These are phyloP conservation scores for Canis aureus DNA, from an alignment of 2,113 vertebrate genomes.

Conservation along the genomic window DNA sequence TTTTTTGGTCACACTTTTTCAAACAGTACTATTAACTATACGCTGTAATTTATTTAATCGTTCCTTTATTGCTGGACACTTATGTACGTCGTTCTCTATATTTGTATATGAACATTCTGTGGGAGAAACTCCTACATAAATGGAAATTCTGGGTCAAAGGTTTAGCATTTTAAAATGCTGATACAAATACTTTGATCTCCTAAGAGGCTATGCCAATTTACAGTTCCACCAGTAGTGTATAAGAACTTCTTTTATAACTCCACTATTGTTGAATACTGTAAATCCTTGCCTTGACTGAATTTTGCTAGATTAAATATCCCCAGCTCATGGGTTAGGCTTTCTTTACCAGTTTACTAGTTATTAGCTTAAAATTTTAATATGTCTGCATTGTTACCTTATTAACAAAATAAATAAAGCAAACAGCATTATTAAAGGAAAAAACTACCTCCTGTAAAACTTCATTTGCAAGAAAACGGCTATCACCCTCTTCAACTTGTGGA, in stretches of 20 bases:
- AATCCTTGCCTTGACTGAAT: constrained; percentile 39
- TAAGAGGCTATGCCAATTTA: constrained; percentile 10
- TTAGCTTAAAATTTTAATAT: constrained; percentile 51
- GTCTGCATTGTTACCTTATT: neutral
- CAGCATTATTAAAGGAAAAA: constrained; percentile 50
- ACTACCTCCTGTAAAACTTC: constrained; percentile 98
- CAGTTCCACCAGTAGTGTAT: neutral
- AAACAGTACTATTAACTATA: constrained; percentile 17
- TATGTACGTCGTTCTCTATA: constrained; percentile 40
- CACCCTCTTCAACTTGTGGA: constrained; percentile 98
- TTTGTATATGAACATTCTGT: neutral
- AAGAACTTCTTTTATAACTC: neutral
- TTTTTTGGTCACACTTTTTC: neutral
- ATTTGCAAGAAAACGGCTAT: constrained; percentile 97
- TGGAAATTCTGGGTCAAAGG: constrained; percentile 12
- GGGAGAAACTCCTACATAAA: neutral
- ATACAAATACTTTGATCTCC: constrained; percentile 12
- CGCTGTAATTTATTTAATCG: constrained; percentile 21
- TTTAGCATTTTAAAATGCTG: constrained; percentile 38
- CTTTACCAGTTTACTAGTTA: neutral
- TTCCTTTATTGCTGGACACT: constrained; percentile 3
- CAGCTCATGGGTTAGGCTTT: neutral
- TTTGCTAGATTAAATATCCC: constrained; percentile 45
- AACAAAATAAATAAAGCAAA: neutral
- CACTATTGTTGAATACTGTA: neutral